Conservation (phyloP, 2,797 vertebrate genomes). For the Amniataba percoides region DNA sequence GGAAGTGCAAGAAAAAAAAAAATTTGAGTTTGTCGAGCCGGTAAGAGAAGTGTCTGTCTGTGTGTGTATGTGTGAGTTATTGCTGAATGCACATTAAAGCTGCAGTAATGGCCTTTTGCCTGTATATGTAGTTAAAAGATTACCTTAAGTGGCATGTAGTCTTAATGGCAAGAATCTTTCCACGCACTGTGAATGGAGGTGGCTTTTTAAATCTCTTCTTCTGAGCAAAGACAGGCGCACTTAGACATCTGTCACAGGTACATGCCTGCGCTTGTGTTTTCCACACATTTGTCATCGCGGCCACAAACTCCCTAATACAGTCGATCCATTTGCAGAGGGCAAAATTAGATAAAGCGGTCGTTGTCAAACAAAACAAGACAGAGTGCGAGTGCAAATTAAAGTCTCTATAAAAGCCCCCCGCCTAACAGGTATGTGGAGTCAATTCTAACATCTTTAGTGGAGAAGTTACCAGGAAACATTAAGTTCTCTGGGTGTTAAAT, state of each 20-base stretch:
- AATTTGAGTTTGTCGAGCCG: slow-evolving; percentile 99
- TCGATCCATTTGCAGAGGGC: slow-evolving; percentile 26
- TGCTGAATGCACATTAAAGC: slow-evolving; percentile 12
- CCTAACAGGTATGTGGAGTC: slow-evolving; percentile 22
- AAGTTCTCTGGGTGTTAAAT: slow-evolving; percentile 62
- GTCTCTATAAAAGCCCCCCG: slow-evolving; percentile 27
- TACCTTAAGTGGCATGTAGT: slow-evolving; percentile 6
- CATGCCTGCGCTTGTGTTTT: slow-evolving; percentile 2
- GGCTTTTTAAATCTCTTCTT: slow-evolving; percentile 35
- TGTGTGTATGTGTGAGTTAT: slow-evolving; percentile 5
- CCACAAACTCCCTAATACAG: slow-evolving; percentile 26
- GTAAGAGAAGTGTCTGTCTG: slow-evolving; percentile 80
- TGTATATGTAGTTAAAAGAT: slow-evolving; percentile 23
- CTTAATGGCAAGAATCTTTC: slow-evolving; percentile 21
- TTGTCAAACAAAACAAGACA: slow-evolving; percentile 59
- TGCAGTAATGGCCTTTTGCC: slow-evolving; percentile 16
- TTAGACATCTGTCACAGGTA: slow-evolving; percentile 29
- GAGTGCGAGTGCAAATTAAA: slow-evolving; percentile 42
- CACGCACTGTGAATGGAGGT: slow-evolving; percentile 28
- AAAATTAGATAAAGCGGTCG: slow-evolving; percentile 45
- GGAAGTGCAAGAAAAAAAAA: slow-evolving; percentile 99
- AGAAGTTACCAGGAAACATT: slow-evolving; percentile 55
- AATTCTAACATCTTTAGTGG: slow-evolving; percentile 51
- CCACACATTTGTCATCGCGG: slow-evolving; percentile 36
- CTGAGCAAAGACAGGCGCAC: slow-evolving; percentile 17